Evolutionary conservation across 2,113 vertebrate species (phyloP).

Genomic region (Marmota monax): DNA sequence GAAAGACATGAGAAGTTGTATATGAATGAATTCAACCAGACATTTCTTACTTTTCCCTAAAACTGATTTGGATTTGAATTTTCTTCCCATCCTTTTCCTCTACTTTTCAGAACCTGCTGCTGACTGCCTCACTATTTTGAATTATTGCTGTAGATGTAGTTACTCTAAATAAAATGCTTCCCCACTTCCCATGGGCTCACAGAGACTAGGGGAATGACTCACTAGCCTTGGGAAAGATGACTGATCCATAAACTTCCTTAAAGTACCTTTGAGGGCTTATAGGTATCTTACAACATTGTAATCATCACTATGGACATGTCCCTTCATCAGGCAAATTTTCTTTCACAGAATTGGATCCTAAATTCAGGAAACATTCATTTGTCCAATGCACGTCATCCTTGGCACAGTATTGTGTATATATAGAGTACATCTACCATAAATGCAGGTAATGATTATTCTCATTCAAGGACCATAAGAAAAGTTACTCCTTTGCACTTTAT

Average conservation of each 20-base stretch:
- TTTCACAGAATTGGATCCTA: background rate
- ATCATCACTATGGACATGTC: background rate
- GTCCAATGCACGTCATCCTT: background rate
- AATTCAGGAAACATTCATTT: background rate
- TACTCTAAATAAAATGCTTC: background rate
- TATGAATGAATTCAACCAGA: constrained; percentile 23
- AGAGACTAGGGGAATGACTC: background rate
- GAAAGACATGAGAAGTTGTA: background rate
- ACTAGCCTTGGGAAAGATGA: background rate
- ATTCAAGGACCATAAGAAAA: background rate
- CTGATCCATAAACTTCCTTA: background rate
- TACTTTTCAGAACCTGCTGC: background rate
- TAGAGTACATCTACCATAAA: background rate
- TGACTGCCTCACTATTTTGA: background rate
- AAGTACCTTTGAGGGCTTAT: background rate
- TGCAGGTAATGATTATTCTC: background rate
- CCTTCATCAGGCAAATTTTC: background rate
- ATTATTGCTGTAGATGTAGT: background rate
- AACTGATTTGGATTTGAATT: background rate
- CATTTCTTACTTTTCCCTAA: background rate
- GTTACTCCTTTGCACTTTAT: background rate
- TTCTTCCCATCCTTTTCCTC: background rate
- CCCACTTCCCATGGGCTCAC: background rate
- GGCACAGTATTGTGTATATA: background rate
- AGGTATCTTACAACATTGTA: background rate